Percentiles rank a stretch among this genome's conserved stretches.
phyloP scores from a whole-genome alignment of 2,888 invertebrate genomes.

The Lepidocyrtinus sp. region DNA sequence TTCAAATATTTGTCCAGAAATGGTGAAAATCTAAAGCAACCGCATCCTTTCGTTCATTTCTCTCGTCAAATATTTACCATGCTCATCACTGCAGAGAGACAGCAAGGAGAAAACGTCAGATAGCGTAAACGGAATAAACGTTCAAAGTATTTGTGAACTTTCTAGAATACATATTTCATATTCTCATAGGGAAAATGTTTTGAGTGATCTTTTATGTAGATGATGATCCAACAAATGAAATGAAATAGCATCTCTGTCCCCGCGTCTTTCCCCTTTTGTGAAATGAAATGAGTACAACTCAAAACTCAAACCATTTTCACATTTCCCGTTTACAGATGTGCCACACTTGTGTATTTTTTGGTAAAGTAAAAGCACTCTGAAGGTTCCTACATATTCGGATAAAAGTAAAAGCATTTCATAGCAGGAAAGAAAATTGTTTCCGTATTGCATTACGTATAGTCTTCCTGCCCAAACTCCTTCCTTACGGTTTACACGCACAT shows the following conservation, averaged over 20 bases:
- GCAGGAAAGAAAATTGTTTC: conserved; percentile 55
- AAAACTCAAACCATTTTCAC: conserved; percentile 46
- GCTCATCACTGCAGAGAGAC: conserved; percentile 22
- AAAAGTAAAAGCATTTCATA: conserved; percentile 14
- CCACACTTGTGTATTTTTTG: conserved; percentile 11
- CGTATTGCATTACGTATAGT: conserved; percentile 56
- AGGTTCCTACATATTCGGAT: background rate
- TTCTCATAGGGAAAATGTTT: background rate
- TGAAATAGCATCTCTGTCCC: conserved; percentile 19
- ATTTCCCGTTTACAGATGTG: conserved; percentile 46
- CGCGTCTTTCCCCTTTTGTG: background rate
- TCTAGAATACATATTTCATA: too few relatives aligned
- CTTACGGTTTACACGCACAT: conserved; percentile 4
- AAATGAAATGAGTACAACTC: background rate
- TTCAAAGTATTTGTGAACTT: too few relatives aligned
- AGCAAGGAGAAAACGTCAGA: background rate
- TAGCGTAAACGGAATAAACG: too few relatives aligned
- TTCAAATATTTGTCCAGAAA: conserved; percentile 55
- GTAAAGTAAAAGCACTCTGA: background rate
- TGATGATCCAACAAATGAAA: conserved; percentile 27
- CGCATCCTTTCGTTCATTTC: conserved; percentile 38
- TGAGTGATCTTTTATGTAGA: conserved; percentile 14
- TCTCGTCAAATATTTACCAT: conserved; percentile 52
- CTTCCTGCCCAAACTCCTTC: background rate
- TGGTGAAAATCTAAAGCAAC: too few relatives aligned